These are phyloP conservation scores for Furnarius figulus DNA, from an alignment of 2,113 vertebrate genomes.

Conservation along the genomic window DNA sequence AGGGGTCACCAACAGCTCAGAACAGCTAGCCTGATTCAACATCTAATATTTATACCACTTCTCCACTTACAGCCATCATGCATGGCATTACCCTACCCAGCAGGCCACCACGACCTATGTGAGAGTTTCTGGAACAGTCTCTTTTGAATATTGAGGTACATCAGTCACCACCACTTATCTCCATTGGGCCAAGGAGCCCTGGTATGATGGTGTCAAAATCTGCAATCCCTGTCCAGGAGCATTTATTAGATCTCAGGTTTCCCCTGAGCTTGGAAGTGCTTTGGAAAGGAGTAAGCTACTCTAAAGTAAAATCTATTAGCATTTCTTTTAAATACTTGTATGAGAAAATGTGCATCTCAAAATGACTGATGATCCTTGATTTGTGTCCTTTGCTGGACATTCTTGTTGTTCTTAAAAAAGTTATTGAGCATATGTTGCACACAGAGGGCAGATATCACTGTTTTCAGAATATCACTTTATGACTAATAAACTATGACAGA, in stretches of 20 bases:
- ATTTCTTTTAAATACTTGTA: not conserved
- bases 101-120: not conserved
- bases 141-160: not conserved
- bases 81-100: not conserved
- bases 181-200: not conserved
- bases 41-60: not conserved
- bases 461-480: not conserved
- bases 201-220: not conserved
- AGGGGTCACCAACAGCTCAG: not conserved
- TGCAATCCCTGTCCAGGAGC: not conserved
- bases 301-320: not conserved
- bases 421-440: not conserved
- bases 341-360: not conserved
- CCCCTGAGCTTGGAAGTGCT: not conserved
- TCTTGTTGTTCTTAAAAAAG: not conserved
- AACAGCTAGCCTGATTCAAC: not conserved
- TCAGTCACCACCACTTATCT: not conserved
- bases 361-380: not conserved
- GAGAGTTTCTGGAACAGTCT: not conserved
- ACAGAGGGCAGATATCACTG: not conserved
- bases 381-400: not conserved
- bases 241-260: not conserved
- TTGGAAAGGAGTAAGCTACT: not conserved
- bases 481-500: not conserved
- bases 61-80: not conserved